These are phyloP conservation scores for Acrobeloides nanus DNA, from an alignment of 2,888 invertebrate species.

Conservation along the genomic window DNA sequence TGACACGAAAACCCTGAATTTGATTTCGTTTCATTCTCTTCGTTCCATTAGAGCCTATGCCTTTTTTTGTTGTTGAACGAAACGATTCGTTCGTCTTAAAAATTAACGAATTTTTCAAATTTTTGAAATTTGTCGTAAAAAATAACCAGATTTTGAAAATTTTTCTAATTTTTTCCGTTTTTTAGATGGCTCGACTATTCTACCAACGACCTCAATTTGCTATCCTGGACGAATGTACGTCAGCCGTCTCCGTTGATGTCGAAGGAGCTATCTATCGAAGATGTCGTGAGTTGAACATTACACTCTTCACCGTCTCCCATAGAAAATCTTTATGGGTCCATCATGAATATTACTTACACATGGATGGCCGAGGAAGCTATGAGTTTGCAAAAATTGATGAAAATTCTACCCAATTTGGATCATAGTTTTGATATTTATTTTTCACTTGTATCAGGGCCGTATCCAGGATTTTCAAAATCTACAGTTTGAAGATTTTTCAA, in stretches of 20 bases:
- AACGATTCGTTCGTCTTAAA: too few relatives aligned
- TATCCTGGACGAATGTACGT: conserved; percentile 95
- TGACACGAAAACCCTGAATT: too few relatives aligned
- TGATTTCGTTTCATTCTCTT: too few relatives aligned
- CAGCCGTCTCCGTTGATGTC: conserved; percentile 94
- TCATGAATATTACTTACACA: conserved; percentile 73
- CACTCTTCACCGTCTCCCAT: conserved; percentile 93
- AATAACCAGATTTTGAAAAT: not conserved
- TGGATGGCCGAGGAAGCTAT: conserved; percentile 88
- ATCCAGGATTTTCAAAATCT: too few relatives aligned
- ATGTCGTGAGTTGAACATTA: conserved; percentile 65
- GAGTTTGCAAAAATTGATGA: conserved; percentile 78
- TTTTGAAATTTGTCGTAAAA: not conserved
- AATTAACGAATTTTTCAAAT: not conserved
- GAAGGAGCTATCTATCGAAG: conserved; percentile 91
- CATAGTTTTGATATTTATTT: conserved; percentile 62
- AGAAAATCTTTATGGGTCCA: conserved; percentile 62
- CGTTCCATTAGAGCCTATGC: too few relatives aligned
- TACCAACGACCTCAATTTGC: conserved; percentile 96
- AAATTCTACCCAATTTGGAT: conserved; percentile 83
- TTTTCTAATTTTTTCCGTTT: not conserved
- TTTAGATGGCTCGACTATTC: conserved; percentile 84
- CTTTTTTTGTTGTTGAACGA: too few relatives aligned
- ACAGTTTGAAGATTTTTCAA: too few relatives aligned
- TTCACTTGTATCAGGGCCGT: too few relatives aligned